These are phyloP conservation scores for Caenorhabditis afra DNA, from an alignment of 2,888 invertebrate genomes.

Conservation along the genomic window DNA sequence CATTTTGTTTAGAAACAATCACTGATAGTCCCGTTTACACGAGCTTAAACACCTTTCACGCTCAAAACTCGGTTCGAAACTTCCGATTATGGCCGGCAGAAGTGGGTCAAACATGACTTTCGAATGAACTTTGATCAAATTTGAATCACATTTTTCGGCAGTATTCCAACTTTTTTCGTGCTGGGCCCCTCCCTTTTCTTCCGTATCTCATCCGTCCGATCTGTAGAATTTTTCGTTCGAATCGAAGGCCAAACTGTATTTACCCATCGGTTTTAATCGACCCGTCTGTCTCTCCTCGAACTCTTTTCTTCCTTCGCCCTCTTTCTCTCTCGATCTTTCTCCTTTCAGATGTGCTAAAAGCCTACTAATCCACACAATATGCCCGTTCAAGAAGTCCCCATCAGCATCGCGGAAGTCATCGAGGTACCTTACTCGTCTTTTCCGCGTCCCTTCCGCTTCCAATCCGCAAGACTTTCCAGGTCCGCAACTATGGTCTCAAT, in stretches of 20 bases:
- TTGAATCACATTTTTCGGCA: too few species aligned
- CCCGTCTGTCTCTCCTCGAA: slow-evolving; percentile 15
- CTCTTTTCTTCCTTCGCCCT: slow-evolving; percentile 28
- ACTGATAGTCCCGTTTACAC: slow-evolving; percentile 22
- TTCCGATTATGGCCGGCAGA: not conserved
- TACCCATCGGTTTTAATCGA: slow-evolving; percentile 56
- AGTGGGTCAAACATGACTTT: too few species aligned
- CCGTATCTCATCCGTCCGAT: slow-evolving; percentile 31
- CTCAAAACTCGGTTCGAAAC: not conserved
- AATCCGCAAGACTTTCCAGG: slow-evolving; percentile 51
- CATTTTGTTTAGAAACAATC: slow-evolving; percentile 25
- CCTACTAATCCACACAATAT: slow-evolving; percentile 18
- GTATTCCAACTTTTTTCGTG: slow-evolving; percentile 7
- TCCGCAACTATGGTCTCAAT: slow-evolving; percentile 67
- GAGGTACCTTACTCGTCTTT: slow-evolving; percentile 37
- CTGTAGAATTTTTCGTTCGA: slow-evolving; percentile 37
- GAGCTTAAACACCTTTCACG: not conserved
- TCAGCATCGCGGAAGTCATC: slow-evolving; percentile 64
- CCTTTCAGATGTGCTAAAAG: slow-evolving; percentile 54
- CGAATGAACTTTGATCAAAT: too few species aligned
- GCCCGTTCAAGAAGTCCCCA: slow-evolving; percentile 61
- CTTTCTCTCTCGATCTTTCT: not conserved
- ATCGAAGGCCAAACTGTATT: slow-evolving; percentile 48
- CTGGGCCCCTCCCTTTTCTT: not conserved
- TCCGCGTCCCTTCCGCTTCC: not conserved